phyloP scores from a whole-genome alignment of 1,140 invertebrate species.

The Ptiloglossa arizonensis region DNA sequence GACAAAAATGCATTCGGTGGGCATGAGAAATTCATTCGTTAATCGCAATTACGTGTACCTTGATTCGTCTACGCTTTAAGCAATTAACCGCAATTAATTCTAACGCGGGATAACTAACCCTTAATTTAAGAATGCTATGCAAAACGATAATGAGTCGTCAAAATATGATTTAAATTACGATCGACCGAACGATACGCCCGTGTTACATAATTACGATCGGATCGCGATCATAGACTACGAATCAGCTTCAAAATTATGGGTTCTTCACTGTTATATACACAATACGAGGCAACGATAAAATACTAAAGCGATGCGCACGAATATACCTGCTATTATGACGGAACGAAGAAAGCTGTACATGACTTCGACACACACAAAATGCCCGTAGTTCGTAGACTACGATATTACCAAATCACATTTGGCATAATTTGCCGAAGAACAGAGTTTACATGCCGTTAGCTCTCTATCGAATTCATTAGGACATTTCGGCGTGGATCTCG shows the following conservation, averaged over 20 bases:
- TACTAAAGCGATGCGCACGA: constrained; percentile 31
- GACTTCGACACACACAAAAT: constrained; percentile 19
- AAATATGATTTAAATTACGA: background rate
- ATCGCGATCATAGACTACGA: background rate
- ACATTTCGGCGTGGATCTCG: background rate
- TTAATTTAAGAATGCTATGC: background rate
- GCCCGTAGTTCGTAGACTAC: background rate
- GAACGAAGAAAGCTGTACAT: constrained; percentile 33
- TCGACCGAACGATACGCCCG: background rate
- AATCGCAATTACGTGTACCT: constrained; percentile 23
- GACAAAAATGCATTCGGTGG: constrained; percentile 39
- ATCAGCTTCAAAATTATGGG: constrained; percentile 9
- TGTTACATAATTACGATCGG: too few species aligned
- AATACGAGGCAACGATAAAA: constrained; percentile 23
- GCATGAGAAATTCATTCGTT: constrained; percentile 26
- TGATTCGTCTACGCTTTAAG: constrained; percentile 21
- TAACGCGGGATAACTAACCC: constrained; percentile 12
- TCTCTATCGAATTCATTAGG: background rate
- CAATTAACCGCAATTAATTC: constrained; percentile 24
- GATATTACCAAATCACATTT: background rate
- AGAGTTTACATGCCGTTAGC: background rate
- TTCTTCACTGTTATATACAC: constrained; percentile 4
- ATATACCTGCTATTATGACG: constrained; percentile 1
- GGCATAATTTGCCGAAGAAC: background rate
- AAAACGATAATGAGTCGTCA: constrained; percentile 12